Evolutionary conservation across 1,140 invertebrate species (phyloP).

Genomic region (Aradophagus sp.): DNA sequence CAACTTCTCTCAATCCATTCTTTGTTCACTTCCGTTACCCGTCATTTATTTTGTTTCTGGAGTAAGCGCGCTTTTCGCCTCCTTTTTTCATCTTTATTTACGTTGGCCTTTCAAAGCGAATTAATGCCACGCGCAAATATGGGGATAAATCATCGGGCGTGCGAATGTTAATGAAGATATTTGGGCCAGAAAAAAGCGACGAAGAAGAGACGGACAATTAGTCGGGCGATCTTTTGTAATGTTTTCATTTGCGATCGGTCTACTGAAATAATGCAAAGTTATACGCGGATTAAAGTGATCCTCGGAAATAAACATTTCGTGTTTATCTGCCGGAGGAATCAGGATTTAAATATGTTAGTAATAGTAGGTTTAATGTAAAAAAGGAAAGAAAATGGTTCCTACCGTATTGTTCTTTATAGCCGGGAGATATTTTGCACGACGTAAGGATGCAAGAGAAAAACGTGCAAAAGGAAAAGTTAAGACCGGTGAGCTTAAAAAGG

Average conservation of each 20-base stretch:
- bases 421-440: slow-evolving; percentile 37
- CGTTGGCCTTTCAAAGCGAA: slow-evolving; percentile 6
- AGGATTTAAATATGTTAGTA: slow-evolving; percentile 42
- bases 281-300: neutral
- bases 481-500: slow-evolving; percentile 53
- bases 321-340: slow-evolving; percentile 24
- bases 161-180: slow-evolving; percentile 16
- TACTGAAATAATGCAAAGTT: neutral
- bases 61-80: slow-evolving; percentile 14
- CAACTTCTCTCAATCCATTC: slow-evolving; percentile 58
- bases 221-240: slow-evolving; percentile 1
- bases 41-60: slow-evolving; percentile 43
- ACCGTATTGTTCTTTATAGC: slow-evolving; percentile 56
- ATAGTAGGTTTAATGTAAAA: slow-evolving; percentile 42
- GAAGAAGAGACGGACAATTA: slow-evolving; percentile 5
- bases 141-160: neutral
- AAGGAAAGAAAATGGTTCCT: slow-evolving; percentile 32
- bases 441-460: slow-evolving; percentile 54
- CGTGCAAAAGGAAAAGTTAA: slow-evolving; percentile 57
- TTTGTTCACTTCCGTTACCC: slow-evolving; percentile 45
- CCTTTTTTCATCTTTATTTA: slow-evolving; percentile 26
- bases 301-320: neutral
- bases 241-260: slow-evolving; percentile 1
- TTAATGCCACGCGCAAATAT: neutral
- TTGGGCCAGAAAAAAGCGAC: neutral